Conservation (phyloP, 2,888 invertebrate genomes). For the Tinea trinotella region DNA sequence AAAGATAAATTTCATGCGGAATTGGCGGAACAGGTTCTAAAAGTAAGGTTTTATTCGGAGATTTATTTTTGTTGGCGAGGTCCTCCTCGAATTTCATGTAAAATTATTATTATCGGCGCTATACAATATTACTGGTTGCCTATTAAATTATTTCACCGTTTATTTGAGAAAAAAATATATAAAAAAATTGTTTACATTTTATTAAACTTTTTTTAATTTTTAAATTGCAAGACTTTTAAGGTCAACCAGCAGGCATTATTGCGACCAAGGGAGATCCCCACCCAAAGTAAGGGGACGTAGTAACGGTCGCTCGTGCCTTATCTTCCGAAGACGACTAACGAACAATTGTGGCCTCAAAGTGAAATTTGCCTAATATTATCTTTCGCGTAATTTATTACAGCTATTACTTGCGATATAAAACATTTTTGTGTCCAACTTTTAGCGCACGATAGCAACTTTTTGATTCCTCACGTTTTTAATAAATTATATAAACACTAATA, state of each 20-base stretch:
- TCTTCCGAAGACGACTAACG: constrained; percentile 27
- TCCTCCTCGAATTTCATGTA: no score
- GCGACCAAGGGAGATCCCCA: neutral
- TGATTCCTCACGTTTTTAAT: neutral
- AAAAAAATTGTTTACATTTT: no score
- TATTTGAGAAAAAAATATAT: no score
- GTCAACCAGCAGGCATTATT: constrained; percentile 22
- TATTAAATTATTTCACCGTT: no score
- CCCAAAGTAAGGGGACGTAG: neutral
- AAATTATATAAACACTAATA: no score
- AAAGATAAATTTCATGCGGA: no score
- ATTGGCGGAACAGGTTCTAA: no score
- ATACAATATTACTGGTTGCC: no score
- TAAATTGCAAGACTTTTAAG: constrained; percentile 17
- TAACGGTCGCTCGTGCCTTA: constrained; percentile 38
- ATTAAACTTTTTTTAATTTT: neutral
- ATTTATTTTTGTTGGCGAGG: no score
- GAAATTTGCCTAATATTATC: constrained; percentile 32
- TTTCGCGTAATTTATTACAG: constrained; percentile 31
- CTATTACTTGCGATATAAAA: constrained; percentile 14
- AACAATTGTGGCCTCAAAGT: constrained; percentile 30
- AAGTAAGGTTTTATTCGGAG: no score
- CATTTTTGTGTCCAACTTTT: constrained; percentile 12
- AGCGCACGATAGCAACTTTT: neutral
- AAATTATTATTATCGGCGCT: no score